Evolutionary conservation across 2,797 vertebrate species (phyloP).

Genomic region (Rhinogobio ventralis): DNA sequence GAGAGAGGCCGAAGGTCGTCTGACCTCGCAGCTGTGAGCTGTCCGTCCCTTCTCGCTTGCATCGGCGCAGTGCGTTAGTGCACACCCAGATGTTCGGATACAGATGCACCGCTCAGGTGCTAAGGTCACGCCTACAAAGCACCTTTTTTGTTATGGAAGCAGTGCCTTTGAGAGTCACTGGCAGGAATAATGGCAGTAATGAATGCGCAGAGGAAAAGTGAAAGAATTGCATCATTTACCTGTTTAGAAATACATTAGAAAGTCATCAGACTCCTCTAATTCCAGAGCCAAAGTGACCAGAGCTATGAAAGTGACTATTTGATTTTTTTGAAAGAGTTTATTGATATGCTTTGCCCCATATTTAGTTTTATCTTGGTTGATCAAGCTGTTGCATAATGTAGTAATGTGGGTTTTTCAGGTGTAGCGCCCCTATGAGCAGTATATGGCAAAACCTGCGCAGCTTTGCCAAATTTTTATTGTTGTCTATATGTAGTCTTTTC

Average conservation of each 20-base stretch:
- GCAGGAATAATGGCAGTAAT: not conserved
- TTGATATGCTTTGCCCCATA: not conserved
- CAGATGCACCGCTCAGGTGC: slow-evolving; percentile 53
- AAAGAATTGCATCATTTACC: not conserved
- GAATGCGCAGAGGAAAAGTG: not conserved
- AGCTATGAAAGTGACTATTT: not conserved
- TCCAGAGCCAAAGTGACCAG: not conserved
- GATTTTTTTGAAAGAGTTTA: not conserved
- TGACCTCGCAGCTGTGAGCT: slow-evolving; percentile 41
- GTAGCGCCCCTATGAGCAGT: not conserved
- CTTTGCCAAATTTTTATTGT: not conserved
- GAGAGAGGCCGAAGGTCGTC: slow-evolving; percentile 19
- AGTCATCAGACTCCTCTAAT: not conserved
- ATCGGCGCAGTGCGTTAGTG: slow-evolving; percentile 6
- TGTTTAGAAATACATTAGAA: not conserved
- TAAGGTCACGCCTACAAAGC: slow-evolving; percentile 33
- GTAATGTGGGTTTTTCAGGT: not conserved
- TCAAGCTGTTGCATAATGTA: not conserved
- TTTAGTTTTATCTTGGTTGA: not conserved
- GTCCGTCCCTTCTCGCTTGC: slow-evolving; percentile 33
- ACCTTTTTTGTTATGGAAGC: slow-evolving; percentile 31
- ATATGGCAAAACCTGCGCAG: not conserved
- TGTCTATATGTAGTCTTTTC: not conserved
- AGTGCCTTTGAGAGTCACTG: slow-evolving; percentile 23
- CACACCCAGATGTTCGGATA: slow-evolving; percentile 52